Evolutionary conservation across 2,113 vertebrate species (phyloP), one percentile per base, ranked within the genome.

Genomic region (Rhadina sibilatrix): DNA sequence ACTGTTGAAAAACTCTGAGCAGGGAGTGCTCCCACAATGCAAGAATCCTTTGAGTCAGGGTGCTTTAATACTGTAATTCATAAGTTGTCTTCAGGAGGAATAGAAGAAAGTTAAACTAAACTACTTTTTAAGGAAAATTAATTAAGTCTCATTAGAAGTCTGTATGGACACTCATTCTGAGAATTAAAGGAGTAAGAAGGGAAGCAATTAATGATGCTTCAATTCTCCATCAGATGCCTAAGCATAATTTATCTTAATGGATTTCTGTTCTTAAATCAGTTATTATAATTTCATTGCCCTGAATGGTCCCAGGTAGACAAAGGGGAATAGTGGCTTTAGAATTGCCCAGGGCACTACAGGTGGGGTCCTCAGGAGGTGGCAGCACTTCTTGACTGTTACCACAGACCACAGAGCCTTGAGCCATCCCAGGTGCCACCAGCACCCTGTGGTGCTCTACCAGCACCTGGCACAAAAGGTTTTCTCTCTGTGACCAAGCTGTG

Each of bases 101-200:
- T 44, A 23, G 59, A 49, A 89, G 53, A 49, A 80, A 92, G 68
- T 83, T 94, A 74, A 94, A 83, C 70, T 89, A 60, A 94, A 44
- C 61, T 79, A n/a, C 65, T 44, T 92, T 93, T 78, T 52, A 88
- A 90, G 57, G 57, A 79, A 90, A 79, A 87, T 87, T 84, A 95
- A 83, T 92, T 93, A 89, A 93, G 54, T 60, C 42, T 87, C 68
- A 64, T 93, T 91, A 89, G 61, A 93, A 81, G 65, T 82, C 84
- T 84, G 33, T 94, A 65, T 70, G 87, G 81, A 78, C 64, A 61
- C 40, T 77, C n/a, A 70, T 89, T 93, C 54, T 91, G n/a, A 91
- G 46, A 84, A 93, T 84, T 89, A 93, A 89, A 94, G 72, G 47
- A 38, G 10, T 59, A 42, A 53, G 64, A 91, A 74, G 11, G 46